Percentiles rank a stretch among this genome's conserved stretches.
These are phyloP conservation scores for Aurelia coerulea DNA, from an alignment of 30 jellyfish, hydroid and myxozoan genomes.

Conservation along the genomic window DNA sequence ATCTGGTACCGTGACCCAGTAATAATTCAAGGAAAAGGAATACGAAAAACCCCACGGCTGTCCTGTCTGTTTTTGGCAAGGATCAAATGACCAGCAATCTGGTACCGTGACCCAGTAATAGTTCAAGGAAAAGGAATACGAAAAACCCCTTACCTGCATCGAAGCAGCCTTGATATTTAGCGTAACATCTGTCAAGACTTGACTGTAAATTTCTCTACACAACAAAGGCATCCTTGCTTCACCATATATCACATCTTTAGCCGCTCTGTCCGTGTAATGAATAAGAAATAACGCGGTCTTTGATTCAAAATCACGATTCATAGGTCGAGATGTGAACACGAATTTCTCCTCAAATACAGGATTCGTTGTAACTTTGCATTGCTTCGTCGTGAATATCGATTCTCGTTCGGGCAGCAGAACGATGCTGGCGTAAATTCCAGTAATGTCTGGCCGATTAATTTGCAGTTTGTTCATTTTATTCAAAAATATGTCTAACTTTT, in stretches of 20 bases:
- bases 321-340: constrained; percentile 83
- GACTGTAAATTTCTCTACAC: constrained; percentile 88
- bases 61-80: too few species aligned
- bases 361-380: constrained; percentile 5
- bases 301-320: constrained; percentile 95
- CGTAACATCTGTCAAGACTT: constrained; percentile 80
- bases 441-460: constrained; percentile 62
- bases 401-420: constrained; percentile 91
- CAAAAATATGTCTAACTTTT: constrained; percentile 48
- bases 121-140: too few species aligned
- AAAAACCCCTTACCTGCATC: constrained; percentile 64
- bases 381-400: constrained; percentile 57
- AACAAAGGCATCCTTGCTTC: constrained; percentile 89
- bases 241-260: constrained; percentile 74
- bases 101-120: too few species aligned
- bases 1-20: too few species aligned
- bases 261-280: constrained; percentile 68
- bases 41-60: background rate
- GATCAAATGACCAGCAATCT: too few species aligned
- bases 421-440: constrained; percentile 53
- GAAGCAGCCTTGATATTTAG: constrained; percentile 69
- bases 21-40: too few species aligned
- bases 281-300: constrained; percentile 62
- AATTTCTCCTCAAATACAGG: constrained; percentile 71
- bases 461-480: constrained; percentile 53